Conservation (phyloP, 2,113 vertebrate species). For the Stercorarius parasiticus region DNA sequence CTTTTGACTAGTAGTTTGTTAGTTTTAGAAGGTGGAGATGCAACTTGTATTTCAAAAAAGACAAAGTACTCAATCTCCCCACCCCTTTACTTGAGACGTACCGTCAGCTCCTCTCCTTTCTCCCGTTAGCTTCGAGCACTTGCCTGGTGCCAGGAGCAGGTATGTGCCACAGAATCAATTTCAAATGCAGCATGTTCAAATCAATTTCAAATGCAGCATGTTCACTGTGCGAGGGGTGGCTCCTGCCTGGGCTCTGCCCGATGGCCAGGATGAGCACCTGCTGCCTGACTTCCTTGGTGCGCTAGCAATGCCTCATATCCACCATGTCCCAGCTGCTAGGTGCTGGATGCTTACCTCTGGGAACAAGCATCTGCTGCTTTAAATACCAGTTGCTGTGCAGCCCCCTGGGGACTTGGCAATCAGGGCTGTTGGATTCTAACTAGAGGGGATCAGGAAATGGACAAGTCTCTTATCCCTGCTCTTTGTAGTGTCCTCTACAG, state of each 20-base stretch:
- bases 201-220: neutral
- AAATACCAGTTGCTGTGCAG: neutral
- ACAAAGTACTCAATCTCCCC: accelerated
- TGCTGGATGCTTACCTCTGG: neutral
- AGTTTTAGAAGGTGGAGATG: neutral
- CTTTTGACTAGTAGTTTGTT: neutral
- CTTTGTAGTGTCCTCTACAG: neutral
- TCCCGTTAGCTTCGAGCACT: neutral
- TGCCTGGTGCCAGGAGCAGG: neutral
- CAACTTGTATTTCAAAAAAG: neutral
- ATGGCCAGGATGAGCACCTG: neutral
- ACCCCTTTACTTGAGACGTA: neutral
- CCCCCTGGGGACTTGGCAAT: neutral
- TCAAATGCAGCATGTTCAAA: neutral
- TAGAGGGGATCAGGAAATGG: neutral
- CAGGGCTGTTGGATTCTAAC: neutral
- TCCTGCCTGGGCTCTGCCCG: neutral
- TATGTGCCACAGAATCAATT: neutral
- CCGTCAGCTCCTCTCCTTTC: neutral
- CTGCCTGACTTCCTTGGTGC: neutral
- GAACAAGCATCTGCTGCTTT: neutral
- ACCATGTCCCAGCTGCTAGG: neutral
- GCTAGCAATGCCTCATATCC: neutral
- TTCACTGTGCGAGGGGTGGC: neutral
- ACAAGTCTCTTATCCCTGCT: neutral